Conservation (phyloP, 2,797 vertebrate genomes). For the Chromobotia macracanthus region DNA sequence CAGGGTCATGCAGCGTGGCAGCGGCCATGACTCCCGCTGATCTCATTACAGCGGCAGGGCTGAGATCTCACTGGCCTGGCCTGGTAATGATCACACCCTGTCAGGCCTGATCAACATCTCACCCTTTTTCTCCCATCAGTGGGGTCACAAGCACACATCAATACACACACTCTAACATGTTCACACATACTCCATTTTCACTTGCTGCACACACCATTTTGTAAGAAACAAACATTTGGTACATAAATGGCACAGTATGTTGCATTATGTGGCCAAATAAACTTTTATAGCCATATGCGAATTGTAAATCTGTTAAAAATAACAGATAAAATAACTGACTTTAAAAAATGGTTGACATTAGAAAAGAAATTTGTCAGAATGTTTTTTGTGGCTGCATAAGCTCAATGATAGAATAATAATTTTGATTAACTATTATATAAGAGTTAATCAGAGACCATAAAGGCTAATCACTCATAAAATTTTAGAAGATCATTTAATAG, state of each 20-base stretch:
- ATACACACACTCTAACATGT: constrained; percentile 37
- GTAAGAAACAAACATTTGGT: not conserved
- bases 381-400: not conserved
- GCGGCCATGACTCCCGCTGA: constrained; percentile 23
- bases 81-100: constrained; percentile 57
- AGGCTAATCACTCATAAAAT: constrained; percentile 8
- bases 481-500: constrained; percentile 8
- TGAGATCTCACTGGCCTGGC: constrained; percentile 53
- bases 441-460: constrained; percentile 31
- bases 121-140: constrained; percentile 47
- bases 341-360: not conserved
- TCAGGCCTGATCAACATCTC: constrained; percentile 57
- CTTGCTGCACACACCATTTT: not conserved
- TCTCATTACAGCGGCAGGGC: constrained; percentile 57
- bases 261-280: not conserved
- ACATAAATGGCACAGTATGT: not conserved
- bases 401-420: not conserved
- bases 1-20: constrained; percentile 20
- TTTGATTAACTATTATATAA: not conserved
- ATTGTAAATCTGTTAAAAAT: not conserved
- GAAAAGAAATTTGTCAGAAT: not conserved
- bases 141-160: constrained; percentile 32
- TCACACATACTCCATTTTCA: constrained; percentile 14
- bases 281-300: not conserved
- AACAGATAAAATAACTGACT: not conserved